Base-by-base conservation (phyloP, 2,113 vertebrate genomes). In the Cynocephalus volans region DNA sequence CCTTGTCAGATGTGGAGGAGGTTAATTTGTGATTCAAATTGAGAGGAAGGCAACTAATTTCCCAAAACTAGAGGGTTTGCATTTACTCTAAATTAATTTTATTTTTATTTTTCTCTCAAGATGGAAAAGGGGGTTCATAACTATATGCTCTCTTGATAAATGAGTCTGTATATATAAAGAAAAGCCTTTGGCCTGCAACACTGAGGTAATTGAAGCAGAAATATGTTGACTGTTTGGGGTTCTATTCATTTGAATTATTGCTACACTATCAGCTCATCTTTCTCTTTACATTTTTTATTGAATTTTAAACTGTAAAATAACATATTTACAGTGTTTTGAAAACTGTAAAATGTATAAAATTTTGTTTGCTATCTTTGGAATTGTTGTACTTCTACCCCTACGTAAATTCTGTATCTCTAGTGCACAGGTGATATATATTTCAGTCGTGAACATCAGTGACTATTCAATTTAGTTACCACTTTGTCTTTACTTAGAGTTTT, bases 271-370 rank as follows among this genome's bases (percentile, higher is more conserved):
- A 85, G 28, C n/a, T 76, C 58, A n/a, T 65, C 73, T 81, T 92
- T 87, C 31, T 75, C n/a, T 83, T 64, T 67, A 67, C 5, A 65
- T 24, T 45, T 87, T 77, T 65, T 31, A 79, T 28, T 50, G 2
- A 4, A 64, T 79, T 90, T 93, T 69, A 82, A 90, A 75, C 48
- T 75, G 21, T 67, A 69, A 96, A 95, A 90, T 81, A 81, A 81
- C 28, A 84, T 12, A 69, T 75, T 75, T 26, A 10, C 28, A 87
- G 6, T 54, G 60, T 21, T 86, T 94, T 95, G 75, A 79, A 93
- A 79, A 96, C 23, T 73, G 21, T 60, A n/a, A 13, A 65, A 4
- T 62, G 3, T 79, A 3, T 60, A 45, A 1, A 60, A 36, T 79
- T 96, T 96, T 13, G 52, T 1, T 69, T 90, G 56, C 10, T 93